These are phyloP conservation scores for Salvelinus sp. DNA, from an alignment of 2,113 vertebrate genomes.

Conservation along the genomic window DNA sequence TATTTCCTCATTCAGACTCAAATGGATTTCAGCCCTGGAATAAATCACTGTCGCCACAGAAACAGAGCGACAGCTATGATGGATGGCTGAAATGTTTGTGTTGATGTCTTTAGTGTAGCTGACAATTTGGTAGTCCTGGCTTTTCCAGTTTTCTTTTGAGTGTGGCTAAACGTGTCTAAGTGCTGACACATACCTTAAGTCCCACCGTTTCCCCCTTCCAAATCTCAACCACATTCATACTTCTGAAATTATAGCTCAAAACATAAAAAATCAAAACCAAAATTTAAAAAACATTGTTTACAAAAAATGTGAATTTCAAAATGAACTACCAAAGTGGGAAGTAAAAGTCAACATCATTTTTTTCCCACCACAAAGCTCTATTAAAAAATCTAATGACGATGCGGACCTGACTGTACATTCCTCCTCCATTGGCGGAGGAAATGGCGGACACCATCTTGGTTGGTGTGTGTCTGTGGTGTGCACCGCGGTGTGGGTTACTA, in stretches of 20 bases:
- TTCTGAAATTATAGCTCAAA: neutral
- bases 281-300: neutral
- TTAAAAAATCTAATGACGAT: neutral
- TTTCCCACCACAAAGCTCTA: neutral
- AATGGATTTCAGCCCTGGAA: conserved; percentile 75
- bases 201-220: conserved; percentile 19
- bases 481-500: conserved; percentile 25
- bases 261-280: neutral
- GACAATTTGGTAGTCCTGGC: conserved; percentile 77
- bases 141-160: conserved; percentile 65
- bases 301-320: conserved; percentile 1
- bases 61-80: conserved; percentile 77
- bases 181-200: conserved; percentile 39
- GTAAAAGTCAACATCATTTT: neutral
- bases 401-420: conserved; percentile 11
- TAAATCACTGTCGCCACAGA: conserved; percentile 81
- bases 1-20: conserved; percentile 50
- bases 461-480: conserved; percentile 21
- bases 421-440: neutral
- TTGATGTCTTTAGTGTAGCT: conserved; percentile 83
- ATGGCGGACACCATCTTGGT: conserved; percentile 42
- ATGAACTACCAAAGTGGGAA: neutral
- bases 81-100: conserved; percentile 78
- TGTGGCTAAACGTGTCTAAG: conserved; percentile 60
- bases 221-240: neutral